Conservation (phyloP, 2,113 vertebrate species). For the Oreochromis niloticus region DNA sequence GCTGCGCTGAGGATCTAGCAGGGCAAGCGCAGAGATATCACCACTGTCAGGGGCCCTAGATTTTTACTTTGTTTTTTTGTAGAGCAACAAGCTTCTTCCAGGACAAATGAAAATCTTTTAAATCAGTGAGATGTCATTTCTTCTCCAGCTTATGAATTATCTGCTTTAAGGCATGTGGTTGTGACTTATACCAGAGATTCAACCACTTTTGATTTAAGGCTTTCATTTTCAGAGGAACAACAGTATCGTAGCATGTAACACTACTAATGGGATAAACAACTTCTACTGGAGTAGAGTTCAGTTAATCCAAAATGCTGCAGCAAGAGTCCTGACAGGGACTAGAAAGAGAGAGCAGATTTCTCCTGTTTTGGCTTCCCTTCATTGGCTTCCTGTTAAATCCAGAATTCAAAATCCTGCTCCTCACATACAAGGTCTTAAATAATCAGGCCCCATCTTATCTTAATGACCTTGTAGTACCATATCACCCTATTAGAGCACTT, state of each 20-base stretch:
- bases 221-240: background rate
- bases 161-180: background rate
- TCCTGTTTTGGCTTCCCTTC: background rate
- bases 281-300: background rate
- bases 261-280: background rate
- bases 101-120: background rate
- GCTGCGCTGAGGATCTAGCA: background rate
- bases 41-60: background rate
- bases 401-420: background rate
- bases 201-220: background rate
- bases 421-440: background rate
- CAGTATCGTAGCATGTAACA: background rate
- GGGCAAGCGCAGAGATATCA: background rate
- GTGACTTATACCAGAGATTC: background rate
- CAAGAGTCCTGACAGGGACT: background rate
- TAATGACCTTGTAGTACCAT: background rate
- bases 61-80: background rate
- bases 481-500: background rate
- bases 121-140: background rate
- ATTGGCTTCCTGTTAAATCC: background rate
- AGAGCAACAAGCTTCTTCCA: background rate
- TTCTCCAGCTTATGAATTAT: background rate
- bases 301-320: rapidly evolving
- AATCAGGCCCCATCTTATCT: background rate
- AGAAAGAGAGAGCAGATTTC: background rate